Conservation (phyloP, 2,797 vertebrate species). For the Manis crassicaudata region DNA sequence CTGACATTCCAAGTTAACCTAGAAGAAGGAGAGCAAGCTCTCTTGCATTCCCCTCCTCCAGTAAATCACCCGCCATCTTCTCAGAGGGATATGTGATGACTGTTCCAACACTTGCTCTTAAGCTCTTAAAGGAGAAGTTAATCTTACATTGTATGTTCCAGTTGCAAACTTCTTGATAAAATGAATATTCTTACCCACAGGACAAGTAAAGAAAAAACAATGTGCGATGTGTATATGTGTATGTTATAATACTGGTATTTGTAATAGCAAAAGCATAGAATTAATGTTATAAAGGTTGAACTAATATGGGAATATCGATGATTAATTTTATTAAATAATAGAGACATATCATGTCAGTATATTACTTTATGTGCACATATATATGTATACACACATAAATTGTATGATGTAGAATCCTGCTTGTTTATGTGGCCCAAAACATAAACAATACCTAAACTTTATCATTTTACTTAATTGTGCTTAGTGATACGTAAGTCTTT, state of each 20-base stretch:
- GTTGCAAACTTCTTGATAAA: constrained; percentile 10
- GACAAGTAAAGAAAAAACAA: background rate
- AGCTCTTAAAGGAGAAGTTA: background rate
- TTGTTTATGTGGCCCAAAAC: background rate
- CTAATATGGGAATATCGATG: background rate
- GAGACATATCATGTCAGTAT: background rate
- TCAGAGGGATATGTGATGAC: background rate
- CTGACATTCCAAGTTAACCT: background rate
- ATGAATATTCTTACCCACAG: background rate
- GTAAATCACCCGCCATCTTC: background rate
- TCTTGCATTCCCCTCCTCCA: background rate
- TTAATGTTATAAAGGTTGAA: background rate
- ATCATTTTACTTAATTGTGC: background rate
- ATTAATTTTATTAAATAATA: background rate
- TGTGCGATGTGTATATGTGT: background rate
- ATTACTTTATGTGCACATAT: background rate
- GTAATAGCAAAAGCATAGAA: background rate
- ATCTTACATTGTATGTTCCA: background rate
- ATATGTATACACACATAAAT: background rate
- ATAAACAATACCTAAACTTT: background rate
- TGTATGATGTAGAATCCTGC: background rate
- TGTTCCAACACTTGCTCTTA: background rate
- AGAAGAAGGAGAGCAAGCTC: background rate
- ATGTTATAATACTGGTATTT: background rate
- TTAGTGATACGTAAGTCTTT: background rate